Conservation (phyloP, 1,140 invertebrate genomes). For the Lucilia cuprina region DNA sequence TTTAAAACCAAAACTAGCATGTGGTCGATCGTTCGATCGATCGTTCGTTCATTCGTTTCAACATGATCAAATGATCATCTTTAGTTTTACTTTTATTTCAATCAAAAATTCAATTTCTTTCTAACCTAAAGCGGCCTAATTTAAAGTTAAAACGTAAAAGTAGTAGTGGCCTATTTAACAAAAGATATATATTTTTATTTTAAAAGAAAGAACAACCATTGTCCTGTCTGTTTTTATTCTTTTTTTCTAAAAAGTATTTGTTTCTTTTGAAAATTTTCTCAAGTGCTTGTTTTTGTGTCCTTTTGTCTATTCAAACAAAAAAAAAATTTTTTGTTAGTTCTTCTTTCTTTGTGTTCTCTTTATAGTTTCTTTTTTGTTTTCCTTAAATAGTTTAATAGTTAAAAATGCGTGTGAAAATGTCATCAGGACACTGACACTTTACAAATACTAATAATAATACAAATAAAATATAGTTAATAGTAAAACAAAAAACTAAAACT, state of each 20-base stretch:
- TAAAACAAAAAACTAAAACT: too few species aligned
- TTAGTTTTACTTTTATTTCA: neutral
- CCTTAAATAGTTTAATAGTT: neutral
- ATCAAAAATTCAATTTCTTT: neutral
- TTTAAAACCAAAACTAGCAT: slow-evolving; percentile 19
- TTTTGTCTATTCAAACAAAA: neutral
- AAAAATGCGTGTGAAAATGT: slow-evolving; percentile 29
- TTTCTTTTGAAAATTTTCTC: neutral
- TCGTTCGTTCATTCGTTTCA: too few species aligned
- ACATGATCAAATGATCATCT: too few species aligned
- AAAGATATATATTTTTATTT: too few species aligned
- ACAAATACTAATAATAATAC: neutral
- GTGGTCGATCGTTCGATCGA: neutral
- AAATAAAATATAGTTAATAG: neutral
- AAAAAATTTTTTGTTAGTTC: neutral
- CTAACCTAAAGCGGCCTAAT: neutral
- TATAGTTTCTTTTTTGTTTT: neutral
- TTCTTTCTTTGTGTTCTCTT: neutral
- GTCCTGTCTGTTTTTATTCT: too few species aligned
- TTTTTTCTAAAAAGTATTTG: neutral
- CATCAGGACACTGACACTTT: neutral
- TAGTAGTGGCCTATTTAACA: neutral
- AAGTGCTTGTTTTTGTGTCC: neutral
- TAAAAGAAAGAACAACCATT: neutral
- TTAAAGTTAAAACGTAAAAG: neutral